A percentile compares a stretch with the other conserved stretches of the same genome.
These are phyloP conservation scores for Drosophila planitibia DNA, from an alignment of 2,888 invertebrate genomes.

Conservation along the genomic window DNA sequence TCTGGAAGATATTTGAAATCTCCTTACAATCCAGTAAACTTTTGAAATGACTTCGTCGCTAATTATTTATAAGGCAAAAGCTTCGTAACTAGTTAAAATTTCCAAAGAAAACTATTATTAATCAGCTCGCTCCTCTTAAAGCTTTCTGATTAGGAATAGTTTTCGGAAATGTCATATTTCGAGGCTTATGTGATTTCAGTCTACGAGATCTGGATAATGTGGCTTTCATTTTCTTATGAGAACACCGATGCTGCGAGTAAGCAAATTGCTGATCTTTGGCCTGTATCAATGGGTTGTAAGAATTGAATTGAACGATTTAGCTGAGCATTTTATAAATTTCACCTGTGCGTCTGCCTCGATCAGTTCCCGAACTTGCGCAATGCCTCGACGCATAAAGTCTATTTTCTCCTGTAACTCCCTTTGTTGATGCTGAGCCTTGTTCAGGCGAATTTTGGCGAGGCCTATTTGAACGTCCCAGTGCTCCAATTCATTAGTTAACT, in stretches of 20 bases:
- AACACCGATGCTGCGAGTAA: neutral
- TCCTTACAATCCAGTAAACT: neutral
- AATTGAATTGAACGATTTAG: too few species aligned
- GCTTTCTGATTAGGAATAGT: slow-evolving; percentile 1
- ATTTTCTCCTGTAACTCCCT: slow-evolving; percentile 9
- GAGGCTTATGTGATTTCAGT: neutral
- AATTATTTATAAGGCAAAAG: neutral
- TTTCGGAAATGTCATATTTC: neutral
- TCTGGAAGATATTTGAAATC: neutral
- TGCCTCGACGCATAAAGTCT: slow-evolving; percentile 25
- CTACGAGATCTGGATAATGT: neutral
- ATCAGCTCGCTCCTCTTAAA: neutral
- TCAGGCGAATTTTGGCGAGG: neutral
- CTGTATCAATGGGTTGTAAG: neutral
- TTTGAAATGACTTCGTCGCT: neutral
- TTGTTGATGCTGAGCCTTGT: neutral
- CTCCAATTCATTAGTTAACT: slow-evolving; percentile 8
- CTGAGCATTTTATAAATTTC: slow-evolving; percentile 3
- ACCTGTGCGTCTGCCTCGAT: neutral
- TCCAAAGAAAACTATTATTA: neutral
- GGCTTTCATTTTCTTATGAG: neutral
- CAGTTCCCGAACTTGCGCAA: slow-evolving; percentile 17
- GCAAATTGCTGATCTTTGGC: too few species aligned
- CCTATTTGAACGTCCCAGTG: slow-evolving; percentile 23
- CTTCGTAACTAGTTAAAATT: neutral